Base-by-base conservation (phyloP, 2,797 vertebrate species). In the Tadarida brasiliensis region DNA sequence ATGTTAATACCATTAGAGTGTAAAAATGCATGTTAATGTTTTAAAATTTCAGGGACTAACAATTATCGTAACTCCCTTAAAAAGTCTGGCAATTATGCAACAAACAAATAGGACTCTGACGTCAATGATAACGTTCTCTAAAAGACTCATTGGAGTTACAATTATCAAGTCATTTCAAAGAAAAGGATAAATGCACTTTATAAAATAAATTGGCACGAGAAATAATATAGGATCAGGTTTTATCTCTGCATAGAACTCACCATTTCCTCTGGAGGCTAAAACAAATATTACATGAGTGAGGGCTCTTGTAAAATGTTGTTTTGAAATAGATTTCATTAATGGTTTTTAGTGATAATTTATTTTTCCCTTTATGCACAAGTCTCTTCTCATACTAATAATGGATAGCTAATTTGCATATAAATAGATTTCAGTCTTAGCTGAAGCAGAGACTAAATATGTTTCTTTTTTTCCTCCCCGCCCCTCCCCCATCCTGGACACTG, bases 401-500 rank as follows among this genome's bases (percentile, higher is more conserved):
- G 98, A 98, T 98, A 98, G 93, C 98, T 98, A 98, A 99, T 99
- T 99, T 99, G 99, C 99, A 99, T 99, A 99, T 99, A 99, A 99
- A 99, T 99, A 99, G 99, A 99, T 99, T 99, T 99, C 98, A 98
- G 97, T 99, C 97, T 99, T 99, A 99, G 98, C 98, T 98, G 98
- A 98, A 98, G 97, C 96, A 97, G 81, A 98, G 84, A 96, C 91
- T 90, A 98, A 98, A 97, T 98, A 94, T 73, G 1, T 98, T 44
- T 44, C 39, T 44, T 44, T 44, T 44, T 44, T 44, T n/a, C 5
- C 10, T 5, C 17, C 10, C n/a, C 20, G n/a, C 71, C 51, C 19
- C 47, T 8, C 56, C 78, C 22, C 67, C 78, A 7, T 44, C 39
- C 39, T 44, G 61, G 89, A 96, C 77, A 56, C 89, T 97, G 85